phyloP scores from a whole-genome alignment of 2,113 vertebrate species.

The Narcine bancroftii region DNA sequence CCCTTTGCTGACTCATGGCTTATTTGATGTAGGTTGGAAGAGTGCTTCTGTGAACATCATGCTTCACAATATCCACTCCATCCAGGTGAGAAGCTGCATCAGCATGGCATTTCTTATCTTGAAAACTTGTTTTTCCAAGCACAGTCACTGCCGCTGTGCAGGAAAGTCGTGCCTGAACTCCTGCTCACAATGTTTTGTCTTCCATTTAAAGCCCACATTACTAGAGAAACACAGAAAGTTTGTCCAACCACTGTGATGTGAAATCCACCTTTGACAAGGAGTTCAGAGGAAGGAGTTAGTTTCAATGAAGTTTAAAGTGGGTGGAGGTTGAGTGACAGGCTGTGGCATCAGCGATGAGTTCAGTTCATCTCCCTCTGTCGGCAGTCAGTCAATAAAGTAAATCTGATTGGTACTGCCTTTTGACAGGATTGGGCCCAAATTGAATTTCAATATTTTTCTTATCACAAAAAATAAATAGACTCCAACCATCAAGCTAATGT shows the following conservation, averaged over 20 bases:
- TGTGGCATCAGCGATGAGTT: background rate
- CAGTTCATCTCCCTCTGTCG: background rate
- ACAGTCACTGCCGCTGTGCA: background rate
- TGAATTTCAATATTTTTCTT: background rate
- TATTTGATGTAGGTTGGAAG: too few relatives aligned
- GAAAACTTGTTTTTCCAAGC: background rate
- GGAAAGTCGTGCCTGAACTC: background rate
- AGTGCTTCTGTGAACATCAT: too few relatives aligned
- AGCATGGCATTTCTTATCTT: too few relatives aligned
- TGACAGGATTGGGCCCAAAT: too few relatives aligned
- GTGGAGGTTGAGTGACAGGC: too few relatives aligned
- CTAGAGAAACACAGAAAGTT: background rate
- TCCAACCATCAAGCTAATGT: background rate
- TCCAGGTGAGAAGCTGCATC: too few relatives aligned
- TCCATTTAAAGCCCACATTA: background rate
- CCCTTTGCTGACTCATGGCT: too few relatives aligned
- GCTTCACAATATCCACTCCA: too few relatives aligned
- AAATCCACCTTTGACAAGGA: background rate
- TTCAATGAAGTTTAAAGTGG: too few relatives aligned
- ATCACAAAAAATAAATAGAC: background rate
- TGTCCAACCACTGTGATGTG: background rate
- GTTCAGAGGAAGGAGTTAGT: background rate
- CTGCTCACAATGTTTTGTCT: background rate
- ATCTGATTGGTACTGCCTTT: too few relatives aligned
- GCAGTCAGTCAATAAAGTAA: background rate